A percentile compares a stretch with the other conserved stretches of the same genome.
Conservation (phyloP, 2,113 vertebrate species). For the Lasiurus cinereus region DNA sequence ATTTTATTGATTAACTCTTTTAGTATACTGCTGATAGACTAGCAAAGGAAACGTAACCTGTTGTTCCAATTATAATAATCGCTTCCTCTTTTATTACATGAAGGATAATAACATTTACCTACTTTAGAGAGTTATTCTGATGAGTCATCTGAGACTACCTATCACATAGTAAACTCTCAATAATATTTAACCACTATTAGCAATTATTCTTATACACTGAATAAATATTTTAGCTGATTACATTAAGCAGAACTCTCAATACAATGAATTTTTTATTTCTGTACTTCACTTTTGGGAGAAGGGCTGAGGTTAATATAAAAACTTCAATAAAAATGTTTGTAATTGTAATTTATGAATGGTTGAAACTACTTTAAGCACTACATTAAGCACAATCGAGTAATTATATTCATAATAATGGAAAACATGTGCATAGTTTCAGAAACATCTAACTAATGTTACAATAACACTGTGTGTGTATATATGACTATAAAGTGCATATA, state of each 20-base stretch:
- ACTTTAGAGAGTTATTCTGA: neutral
- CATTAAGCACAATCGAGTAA: constrained; percentile 21
- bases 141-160: neutral
- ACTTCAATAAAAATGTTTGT: constrained; percentile 6
- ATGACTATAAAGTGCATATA: neutral
- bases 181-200: constrained; percentile 39
- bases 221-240: constrained; percentile 44
- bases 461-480: neutral
- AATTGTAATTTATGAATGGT: neutral
- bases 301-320: constrained; percentile 26
- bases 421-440: neutral
- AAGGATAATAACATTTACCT: constrained; percentile 36
- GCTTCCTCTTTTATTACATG: constrained; percentile 40
- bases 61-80: neutral
- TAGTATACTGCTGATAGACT: neutral
- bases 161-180: neutral
- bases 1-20: constrained; percentile 40
- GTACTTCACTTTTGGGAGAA: constrained; percentile 30
- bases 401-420: neutral
- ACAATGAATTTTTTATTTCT: neutral
- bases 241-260: constrained; percentile 43
- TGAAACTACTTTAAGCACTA: constrained; percentile 21
- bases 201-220: constrained; percentile 9
- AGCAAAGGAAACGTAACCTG: neutral
- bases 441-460: neutral